Evolutionary conservation across 2,797 vertebrate genomes (phyloP), one percentile per base, ranked within the genome.

Genomic region (Miichthys miiuy): DNA sequence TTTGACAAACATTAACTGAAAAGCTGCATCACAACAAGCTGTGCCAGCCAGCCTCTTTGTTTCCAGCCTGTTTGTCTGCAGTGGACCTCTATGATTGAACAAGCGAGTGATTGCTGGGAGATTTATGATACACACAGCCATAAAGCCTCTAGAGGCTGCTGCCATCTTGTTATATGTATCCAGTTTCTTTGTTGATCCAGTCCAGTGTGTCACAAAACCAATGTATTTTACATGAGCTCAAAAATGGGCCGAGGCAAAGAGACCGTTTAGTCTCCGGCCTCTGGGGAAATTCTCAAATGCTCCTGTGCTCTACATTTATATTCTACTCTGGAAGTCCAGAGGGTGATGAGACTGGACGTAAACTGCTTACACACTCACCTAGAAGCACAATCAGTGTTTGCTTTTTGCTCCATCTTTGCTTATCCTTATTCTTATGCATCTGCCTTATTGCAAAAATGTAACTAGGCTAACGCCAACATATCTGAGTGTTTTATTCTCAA

Each of bases 161-260:
- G 75, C 68, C 66, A 66, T 79, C 62, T 79, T 25, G 57, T 77
- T 77, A 58, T 14, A 30, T 25, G 60, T 62, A 61, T 72, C 64
- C 74, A 48, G 56, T 44, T 21, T 51, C 55, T 60, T 60, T 68
- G 69, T 56, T 79, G 65, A 77, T 72, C 57, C 55, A 2, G 61
- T 58, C 64, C 75, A 44, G 6, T 23, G 72, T 79, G 75, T 68
- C 69, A 56, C 61, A 51, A 75, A 78, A 63, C 62, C 62, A 3
- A 83, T 81, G 86, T 79, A 68, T 85, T 87, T 87, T 87, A 85
- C 80, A 87, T 79, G 80, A 85, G 80, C 4, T 38, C 46, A 68
- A 47, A 70, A 82, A 70, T 34, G 60, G 80, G 51, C 63, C 13
- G 60, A 72, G 63, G 86, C 71, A 44, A 44, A 72, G 47, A 25